A percentile compares a stretch with the other conserved stretches of the same genome.
Conservation (phyloP, 2,797 vertebrate species). For the Dendrocincla tyrannina region DNA sequence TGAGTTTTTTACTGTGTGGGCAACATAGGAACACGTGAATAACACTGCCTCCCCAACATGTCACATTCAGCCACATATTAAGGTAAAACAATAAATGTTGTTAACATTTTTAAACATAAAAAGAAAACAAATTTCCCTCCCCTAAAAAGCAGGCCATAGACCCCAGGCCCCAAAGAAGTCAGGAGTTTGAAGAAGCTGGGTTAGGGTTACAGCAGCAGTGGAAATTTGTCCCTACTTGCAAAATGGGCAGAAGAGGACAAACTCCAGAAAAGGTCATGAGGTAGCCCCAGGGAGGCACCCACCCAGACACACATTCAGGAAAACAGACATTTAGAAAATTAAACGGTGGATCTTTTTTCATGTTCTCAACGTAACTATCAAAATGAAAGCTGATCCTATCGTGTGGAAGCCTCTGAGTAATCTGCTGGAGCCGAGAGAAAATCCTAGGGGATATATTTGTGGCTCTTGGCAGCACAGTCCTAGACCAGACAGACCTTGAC, state of each 20-base stretch:
- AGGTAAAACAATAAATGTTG: background rate
- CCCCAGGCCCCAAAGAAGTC: background rate
- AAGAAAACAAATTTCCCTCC: background rate
- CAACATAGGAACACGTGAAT: accelerated
- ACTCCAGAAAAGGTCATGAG: accelerated
- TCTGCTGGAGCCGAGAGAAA: background rate
- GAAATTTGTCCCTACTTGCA: background rate
- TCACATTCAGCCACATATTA: background rate
- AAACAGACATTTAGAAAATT: background rate
- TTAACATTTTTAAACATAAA: background rate
- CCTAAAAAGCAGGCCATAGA: background rate
- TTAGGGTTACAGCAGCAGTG: background rate
- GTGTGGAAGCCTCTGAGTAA: background rate
- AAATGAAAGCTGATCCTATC: background rate
- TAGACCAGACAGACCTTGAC: background rate
- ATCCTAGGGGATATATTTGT: background rate
- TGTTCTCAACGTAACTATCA: background rate
- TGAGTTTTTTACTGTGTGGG: background rate
- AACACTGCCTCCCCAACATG: accelerated
- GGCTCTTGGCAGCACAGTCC: background rate
- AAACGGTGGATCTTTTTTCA: background rate
- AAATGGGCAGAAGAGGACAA: background rate
- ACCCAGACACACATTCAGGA: background rate
- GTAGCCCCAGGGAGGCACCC: background rate
- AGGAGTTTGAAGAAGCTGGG: background rate